Evolutionary conservation across 2,888 invertebrate genomes (phyloP).

Genomic region (Uloborus plumipes): DNA sequence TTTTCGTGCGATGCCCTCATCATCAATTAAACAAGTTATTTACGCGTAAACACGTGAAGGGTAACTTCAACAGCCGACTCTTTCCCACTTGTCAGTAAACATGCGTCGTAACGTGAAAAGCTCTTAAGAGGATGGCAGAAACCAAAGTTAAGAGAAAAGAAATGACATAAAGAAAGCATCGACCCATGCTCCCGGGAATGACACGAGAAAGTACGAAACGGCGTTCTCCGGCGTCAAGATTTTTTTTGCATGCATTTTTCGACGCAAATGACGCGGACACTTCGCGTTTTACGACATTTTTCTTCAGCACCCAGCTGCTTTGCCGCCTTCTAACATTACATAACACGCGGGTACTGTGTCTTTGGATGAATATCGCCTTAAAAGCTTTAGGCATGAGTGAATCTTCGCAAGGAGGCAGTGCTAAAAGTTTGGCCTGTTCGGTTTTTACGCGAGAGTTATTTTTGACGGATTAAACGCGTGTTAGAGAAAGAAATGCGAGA

Average conservation of each 20-base stretch:
- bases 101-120: too few species aligned
- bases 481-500: constrained; percentile 25
- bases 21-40: too few species aligned
- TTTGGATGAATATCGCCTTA: constrained; percentile 32
- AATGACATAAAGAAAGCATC: constrained; percentile 25
- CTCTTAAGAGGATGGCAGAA: neutral
- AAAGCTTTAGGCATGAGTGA: constrained; percentile 49
- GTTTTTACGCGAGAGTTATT: constrained; percentile 31
- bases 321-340: constrained; percentile 9
- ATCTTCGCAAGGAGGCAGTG: constrained; percentile 10
- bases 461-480: constrained; percentile 43
- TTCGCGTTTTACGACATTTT: constrained; percentile 37
- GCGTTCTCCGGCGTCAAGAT: constrained; percentile 1
- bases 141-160: constrained; percentile 17
- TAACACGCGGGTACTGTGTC: neutral
- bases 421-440: constrained; percentile 29
- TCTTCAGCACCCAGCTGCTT: constrained; percentile 15
- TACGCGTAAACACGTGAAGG: too few species aligned
- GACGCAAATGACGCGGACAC: constrained; percentile 42
- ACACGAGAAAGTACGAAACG: constrained; percentile 6
- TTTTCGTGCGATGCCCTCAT: too few species aligned
- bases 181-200: constrained; percentile 9
- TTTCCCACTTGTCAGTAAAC: too few species aligned
- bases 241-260: constrained; percentile 35
- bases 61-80: too few species aligned